phyloP scores from a whole-genome alignment of 2,797 vertebrate species.

The Pteronotus mesoamericanus region DNA sequence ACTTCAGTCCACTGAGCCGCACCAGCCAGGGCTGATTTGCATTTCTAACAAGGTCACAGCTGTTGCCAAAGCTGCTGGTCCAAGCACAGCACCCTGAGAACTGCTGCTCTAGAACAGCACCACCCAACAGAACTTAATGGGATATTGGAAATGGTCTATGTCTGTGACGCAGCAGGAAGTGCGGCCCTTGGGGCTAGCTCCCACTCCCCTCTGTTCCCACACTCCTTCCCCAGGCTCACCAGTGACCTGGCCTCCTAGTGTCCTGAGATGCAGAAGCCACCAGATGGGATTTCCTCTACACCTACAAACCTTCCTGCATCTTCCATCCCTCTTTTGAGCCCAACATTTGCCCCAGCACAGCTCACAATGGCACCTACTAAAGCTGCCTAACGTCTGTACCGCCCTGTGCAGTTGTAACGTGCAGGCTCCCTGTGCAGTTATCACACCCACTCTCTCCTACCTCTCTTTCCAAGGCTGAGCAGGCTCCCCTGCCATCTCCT shows the following conservation, averaged over 20 bases:
- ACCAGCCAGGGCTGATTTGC: no score
- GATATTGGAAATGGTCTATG: fast-evolving
- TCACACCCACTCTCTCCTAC: neutral
- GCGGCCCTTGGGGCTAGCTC: neutral
- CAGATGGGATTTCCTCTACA: neutral
- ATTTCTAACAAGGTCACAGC: neutral
- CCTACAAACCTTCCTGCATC: neutral
- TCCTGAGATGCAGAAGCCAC: neutral
- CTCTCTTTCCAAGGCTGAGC: no score
- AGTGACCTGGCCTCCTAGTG: neutral
- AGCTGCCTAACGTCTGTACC: neutral
- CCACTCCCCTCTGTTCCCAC: neutral
- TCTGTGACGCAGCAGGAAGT: neutral
- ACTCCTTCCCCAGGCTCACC: neutral
- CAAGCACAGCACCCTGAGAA: neutral
- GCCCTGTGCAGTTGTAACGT: neutral
- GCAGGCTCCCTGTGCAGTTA: neutral
- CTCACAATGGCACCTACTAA: neutral
- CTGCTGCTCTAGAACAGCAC: neutral
- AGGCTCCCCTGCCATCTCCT: neutral
- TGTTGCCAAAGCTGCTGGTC: neutral
- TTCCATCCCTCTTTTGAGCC: neutral
- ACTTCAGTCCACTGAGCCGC: no score
- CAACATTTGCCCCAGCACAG: neutral
- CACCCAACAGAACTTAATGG: fast-evolving